Conservation (phyloP, 2,113 vertebrate species). For the Phalacrocorax pelagicus region DNA sequence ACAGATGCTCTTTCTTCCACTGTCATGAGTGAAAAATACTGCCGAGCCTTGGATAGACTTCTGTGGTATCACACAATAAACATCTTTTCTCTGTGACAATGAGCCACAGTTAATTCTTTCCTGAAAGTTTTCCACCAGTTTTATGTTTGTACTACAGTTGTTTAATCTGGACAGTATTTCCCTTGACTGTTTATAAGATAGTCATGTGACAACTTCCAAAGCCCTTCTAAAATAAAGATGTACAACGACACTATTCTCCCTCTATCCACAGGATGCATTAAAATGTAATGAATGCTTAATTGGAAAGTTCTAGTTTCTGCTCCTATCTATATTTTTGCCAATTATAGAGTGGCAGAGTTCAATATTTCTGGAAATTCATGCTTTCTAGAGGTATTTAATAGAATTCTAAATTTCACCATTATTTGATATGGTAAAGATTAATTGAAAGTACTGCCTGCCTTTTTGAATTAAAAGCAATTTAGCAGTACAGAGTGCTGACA, state of each 20-base stretch:
- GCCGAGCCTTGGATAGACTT: background rate
- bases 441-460: background rate
- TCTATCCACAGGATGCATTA: background rate
- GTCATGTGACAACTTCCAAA: background rate
- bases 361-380: background rate
- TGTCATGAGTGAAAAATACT: background rate
- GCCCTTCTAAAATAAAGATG: background rate
- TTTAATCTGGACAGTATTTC: background rate
- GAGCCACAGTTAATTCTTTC: background rate
- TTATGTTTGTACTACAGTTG: background rate
- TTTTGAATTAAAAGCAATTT: background rate
- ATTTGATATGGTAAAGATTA: background rate
- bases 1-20: background rate
- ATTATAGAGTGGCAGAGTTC: background rate
- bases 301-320: background rate
- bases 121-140: background rate
- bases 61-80: background rate
- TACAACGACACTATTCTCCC: rapidly evolving
- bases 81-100: background rate
- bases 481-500: background rate
- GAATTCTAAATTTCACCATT: background rate
- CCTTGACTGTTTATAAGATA: background rate
- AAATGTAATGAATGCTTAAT: background rate
- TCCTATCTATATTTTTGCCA: background rate
- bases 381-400: background rate